These are phyloP conservation scores for Acrossocheilus wenchowensis DNA, from an alignment of 2,797 vertebrate genomes.

Conservation along the genomic window DNA sequence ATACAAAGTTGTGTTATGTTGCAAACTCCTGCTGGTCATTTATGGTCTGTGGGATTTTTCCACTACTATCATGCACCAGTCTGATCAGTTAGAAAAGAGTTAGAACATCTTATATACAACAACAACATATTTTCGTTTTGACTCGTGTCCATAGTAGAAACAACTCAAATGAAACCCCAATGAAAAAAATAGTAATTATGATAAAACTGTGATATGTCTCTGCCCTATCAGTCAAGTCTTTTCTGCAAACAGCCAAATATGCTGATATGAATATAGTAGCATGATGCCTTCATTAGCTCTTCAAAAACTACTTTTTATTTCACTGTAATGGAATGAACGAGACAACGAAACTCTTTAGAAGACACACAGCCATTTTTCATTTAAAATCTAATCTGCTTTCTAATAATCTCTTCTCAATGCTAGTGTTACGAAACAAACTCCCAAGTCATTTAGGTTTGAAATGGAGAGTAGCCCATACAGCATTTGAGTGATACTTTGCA, in stretches of 20 bases:
- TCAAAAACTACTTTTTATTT: neutral
- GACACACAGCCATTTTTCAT: neutral
- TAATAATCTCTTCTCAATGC: conserved; percentile 7
- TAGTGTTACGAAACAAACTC: conserved; percentile 21
- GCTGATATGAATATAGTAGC: neutral
- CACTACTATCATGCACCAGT: too few relatives aligned
- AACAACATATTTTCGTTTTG: neutral
- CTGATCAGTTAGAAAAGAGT: neutral
- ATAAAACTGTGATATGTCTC: neutral
- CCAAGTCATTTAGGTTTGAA: conserved; percentile 29
- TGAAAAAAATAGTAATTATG: neutral
- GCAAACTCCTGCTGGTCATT: neutral
- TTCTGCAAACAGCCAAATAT: neutral
- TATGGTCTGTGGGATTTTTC: neutral
- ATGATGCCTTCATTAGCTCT: neutral
- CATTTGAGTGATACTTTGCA: conserved; percentile 47
- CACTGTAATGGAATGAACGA: neutral
- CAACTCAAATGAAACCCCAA: neutral
- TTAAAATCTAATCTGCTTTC: conserved; percentile 40
- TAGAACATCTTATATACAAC: neutral
- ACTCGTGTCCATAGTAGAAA: neutral
- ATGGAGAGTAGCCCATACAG: conserved; percentile 28
- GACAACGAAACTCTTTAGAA: neutral
- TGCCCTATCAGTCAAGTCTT: neutral
- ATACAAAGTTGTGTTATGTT: neutral